A percentile compares a stretch with the other conserved stretches of the same genome.
Evolutionary conservation across 2,888 invertebrate genomes (phyloP).

Genomic region (Lasioglossum morio): DNA sequence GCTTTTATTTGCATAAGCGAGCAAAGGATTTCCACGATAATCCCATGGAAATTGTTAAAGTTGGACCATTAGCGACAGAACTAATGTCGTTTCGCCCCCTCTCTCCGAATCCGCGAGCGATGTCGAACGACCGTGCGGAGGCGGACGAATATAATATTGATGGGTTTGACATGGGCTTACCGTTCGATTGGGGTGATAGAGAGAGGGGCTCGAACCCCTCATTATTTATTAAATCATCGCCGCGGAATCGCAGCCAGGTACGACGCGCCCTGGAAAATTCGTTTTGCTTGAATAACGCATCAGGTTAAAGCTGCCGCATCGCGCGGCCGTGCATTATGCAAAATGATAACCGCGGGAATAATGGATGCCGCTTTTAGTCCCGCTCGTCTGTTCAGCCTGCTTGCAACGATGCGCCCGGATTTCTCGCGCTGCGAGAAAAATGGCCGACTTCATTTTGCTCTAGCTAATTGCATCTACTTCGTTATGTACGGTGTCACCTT

Average conservation of each 20-base stretch:
- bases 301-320: constrained; percentile 30
- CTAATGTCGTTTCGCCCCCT: constrained; percentile 78
- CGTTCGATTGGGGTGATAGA: constrained; percentile 66
- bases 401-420: neutral
- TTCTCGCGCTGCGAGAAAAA: neutral
- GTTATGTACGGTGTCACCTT: neutral
- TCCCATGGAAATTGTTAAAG: constrained; percentile 83
- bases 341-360: constrained; percentile 60
- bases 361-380: constrained; percentile 50
- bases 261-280: constrained; percentile 47
- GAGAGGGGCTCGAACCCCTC: constrained; percentile 66
- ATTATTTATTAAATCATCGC: constrained; percentile 77
- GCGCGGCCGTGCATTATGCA: constrained; percentile 54
- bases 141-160: constrained; percentile 78
- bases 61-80: constrained; percentile 77
- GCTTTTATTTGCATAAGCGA: constrained; percentile 74
- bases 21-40: constrained; percentile 74
- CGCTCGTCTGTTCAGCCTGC: constrained; percentile 10
- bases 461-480: neutral
- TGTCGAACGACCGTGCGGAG: constrained; percentile 60
- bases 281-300: constrained; percentile 52
- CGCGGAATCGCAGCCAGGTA: constrained; percentile 61
- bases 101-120: neutral
- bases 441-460: neutral
- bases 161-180: constrained; percentile 77